Percentiles rank a stretch among this genome's conserved stretches.
Conservation (phyloP, 37 sponge, comb jelly and placozoan species). For the Crambe crambe region DNA sequence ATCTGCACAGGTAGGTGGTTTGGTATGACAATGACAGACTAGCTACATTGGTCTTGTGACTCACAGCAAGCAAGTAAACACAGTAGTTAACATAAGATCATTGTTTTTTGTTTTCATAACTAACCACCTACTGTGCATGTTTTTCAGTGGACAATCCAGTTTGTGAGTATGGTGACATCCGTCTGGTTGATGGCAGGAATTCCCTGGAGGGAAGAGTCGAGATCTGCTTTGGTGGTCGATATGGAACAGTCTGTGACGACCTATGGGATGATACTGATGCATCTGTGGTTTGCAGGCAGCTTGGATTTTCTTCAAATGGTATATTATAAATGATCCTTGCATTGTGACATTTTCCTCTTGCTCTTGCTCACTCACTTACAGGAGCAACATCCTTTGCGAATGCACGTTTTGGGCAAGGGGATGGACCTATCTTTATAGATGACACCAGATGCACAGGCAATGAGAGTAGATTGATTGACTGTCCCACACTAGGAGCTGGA, state of each 20-base stretch:
- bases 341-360: too few relatives aligned
- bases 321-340: too few relatives aligned
- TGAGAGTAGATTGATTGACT: constrained; percentile 17
- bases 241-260: constrained; percentile 52
- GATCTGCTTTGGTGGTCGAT: constrained; percentile 37
- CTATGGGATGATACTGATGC: constrained; percentile 28
- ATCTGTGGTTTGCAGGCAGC: constrained; percentile 35
- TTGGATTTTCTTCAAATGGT: constrained; percentile 16
- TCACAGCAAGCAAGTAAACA: too few relatives aligned
- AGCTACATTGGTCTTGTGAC: too few relatives aligned
- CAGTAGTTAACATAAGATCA: too few relatives aligned
- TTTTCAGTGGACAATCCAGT: background rate
- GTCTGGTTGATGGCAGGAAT: constrained; percentile 6
- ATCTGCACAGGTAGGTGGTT: constrained; percentile 40
- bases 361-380: background rate
- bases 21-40: too few relatives aligned
- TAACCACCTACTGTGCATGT: too few relatives aligned
- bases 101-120: too few relatives aligned
- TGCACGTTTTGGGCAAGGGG: constrained; percentile 33
- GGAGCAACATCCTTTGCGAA: background rate
- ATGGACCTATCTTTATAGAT: constrained; percentile 29
- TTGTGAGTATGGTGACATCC: constrained; percentile 22
- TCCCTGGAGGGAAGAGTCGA: constrained; percentile 28
- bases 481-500: background rate
- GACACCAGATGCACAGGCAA: constrained; percentile 21